Conservation (phyloP, 2,113 vertebrate species). For the Amphiprion ocellaris region DNA sequence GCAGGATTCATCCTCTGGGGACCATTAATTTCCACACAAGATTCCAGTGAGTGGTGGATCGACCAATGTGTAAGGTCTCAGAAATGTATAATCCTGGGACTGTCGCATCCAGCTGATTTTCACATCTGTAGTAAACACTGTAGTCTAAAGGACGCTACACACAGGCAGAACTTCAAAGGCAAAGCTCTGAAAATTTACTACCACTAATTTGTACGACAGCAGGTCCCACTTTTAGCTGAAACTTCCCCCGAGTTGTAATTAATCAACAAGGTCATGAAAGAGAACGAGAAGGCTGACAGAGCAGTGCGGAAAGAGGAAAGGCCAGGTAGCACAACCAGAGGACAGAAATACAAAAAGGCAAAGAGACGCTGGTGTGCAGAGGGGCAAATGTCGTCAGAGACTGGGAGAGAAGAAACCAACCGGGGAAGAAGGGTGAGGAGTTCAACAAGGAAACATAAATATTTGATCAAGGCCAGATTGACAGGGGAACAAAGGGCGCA, state of each 20-base stretch:
- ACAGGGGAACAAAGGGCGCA: constrained; percentile 82
- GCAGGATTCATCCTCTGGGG: too few relatives aligned
- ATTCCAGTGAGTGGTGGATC: too few relatives aligned
- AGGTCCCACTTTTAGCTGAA: constrained; percentile 50
- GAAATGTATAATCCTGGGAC: neutral
- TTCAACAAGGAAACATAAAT: constrained; percentile 84
- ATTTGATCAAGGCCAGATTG: constrained; percentile 82
- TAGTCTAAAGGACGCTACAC: neutral
- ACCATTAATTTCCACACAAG: too few relatives aligned
- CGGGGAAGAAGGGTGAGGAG: constrained; percentile 77
- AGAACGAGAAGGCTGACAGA: constrained; percentile 52
- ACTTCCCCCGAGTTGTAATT: constrained; percentile 49
- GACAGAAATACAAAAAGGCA: constrained; percentile 31
- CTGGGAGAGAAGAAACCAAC: constrained; percentile 52
- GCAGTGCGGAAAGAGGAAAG: constrained; percentile 69
- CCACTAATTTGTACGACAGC: constrained; percentile 40
- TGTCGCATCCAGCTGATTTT: too few relatives aligned
- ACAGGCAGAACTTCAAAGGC: constrained; percentile 33
- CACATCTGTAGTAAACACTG: neutral
- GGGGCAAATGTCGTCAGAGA: constrained; percentile 73
- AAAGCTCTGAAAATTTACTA: constrained; percentile 26
- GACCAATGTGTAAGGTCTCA: too few relatives aligned
- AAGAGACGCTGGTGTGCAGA: constrained; percentile 23
- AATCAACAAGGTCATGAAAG: constrained; percentile 77
- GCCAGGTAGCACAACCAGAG: constrained; percentile 33